Evolutionary conservation across 1,140 invertebrate species (phyloP), one percentile per base, ranked within the genome.

Genomic region (Zaprionus lachaisei): DNA sequence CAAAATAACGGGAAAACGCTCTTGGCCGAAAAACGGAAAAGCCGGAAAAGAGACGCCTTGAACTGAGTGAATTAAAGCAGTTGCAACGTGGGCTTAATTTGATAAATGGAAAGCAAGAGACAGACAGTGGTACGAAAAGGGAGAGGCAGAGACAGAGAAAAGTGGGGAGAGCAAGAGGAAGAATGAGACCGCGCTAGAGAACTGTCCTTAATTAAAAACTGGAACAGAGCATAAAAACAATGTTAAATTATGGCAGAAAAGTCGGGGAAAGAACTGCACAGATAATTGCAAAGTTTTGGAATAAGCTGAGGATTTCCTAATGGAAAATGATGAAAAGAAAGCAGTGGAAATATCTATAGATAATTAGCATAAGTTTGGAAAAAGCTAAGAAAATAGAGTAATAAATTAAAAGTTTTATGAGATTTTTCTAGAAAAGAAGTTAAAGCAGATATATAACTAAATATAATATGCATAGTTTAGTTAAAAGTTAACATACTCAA

Each of bases 1-100:
- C 67, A 47, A 69, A 75, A 65, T 69, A 69, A 47, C n/a, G 64
- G 38, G 38, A 34, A 47, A 38, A 37, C 28, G 14, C 26, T 17
- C 31, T 15, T 24, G 24, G 28, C 22, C 41, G 58, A 47, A 70
- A 70, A 34, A 14, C 11, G 11, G 44, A 17, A 61, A 22, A 31
- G 37, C 37, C 15, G 20, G 20, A 26, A 41, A 15, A 67, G 37
- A 15, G 49, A 20, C 47, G 47, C 47, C 47, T 51, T 51, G 17
- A 20, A 51, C 20, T 51, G 47, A 22, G 47, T 51, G 47, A 51
- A 51, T 51, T 51, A 51, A 51, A 51, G 20, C 47, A 51, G 47
- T 12, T 51, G 47, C 47, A 51, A 3, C 22, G 47, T 51, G 47
- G 47, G 47, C 20, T 51, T 51, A 51, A 51, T 51, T 24, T 51